A percentile compares a stretch with the other conserved stretches of the same genome.
Conservation (phyloP, 2,113 vertebrate genomes). For the Sinocyclocheilus anshuiensis region DNA sequence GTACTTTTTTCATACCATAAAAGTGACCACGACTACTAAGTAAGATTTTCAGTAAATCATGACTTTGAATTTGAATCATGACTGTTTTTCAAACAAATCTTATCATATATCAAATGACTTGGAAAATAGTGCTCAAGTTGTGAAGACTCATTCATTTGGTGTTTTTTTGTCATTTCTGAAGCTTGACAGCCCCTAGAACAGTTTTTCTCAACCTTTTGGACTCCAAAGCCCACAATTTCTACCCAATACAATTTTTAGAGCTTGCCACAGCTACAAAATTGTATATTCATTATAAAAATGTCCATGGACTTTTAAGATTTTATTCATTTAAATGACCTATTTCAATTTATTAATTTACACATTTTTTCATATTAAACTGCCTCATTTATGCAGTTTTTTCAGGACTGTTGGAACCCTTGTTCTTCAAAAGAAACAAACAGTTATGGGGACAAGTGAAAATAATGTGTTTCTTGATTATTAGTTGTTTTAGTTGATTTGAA, state of each 20-base stretch:
- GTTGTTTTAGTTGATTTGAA: not conserved
- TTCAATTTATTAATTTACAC: no score
- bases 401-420: not conserved
- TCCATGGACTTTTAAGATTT: no score
- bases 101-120: not conserved
- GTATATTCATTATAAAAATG: no score
- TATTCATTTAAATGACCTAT: no score
- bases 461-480: not conserved
- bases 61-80: not conserved
- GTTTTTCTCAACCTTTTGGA: not conserved
- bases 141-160: not conserved
- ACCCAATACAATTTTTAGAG: not conserved
- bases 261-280: not conserved
- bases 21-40: not conserved
- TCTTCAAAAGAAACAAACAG: not conserved
- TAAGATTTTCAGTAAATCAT: not conserved
- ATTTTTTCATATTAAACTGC: not conserved
- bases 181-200: not conserved
- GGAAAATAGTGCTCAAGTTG: not conserved
- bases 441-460: not conserved
- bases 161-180: not conserved
- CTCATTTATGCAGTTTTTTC: not conserved
- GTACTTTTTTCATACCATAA: not conserved
- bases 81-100: not conserved
- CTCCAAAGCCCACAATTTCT: not conserved